Evolutionary conservation across 2,797 vertebrate genomes (phyloP).

Genomic region (Takifugu rubripes): DNA sequence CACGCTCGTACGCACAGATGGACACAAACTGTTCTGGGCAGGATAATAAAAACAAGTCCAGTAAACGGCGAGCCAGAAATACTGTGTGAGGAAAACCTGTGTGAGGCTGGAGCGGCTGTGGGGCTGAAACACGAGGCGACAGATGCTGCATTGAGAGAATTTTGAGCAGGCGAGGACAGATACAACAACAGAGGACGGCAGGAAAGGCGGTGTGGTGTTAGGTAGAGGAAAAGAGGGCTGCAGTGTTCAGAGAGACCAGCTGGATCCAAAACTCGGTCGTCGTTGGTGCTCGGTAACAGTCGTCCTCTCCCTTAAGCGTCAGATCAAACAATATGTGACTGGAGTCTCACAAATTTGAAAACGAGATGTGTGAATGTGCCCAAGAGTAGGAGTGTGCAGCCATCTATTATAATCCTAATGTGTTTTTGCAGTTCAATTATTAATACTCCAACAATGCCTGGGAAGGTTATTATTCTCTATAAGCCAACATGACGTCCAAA

Average conservation of each 20-base stretch:
- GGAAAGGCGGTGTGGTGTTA: slow-evolving; percentile 2
- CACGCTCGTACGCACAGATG: too few relatives aligned
- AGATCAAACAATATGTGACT: too few relatives aligned
- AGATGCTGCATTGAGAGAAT: slow-evolving; percentile 26
- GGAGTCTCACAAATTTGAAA: too few relatives aligned
- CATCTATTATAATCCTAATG: slow-evolving; percentile 11
- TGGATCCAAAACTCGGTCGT: slow-evolving; percentile 8
- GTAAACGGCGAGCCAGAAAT: too few relatives aligned
- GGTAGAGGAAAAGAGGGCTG: slow-evolving; percentile 4
- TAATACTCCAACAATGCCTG: slow-evolving; percentile 35
- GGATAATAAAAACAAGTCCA: too few relatives aligned
- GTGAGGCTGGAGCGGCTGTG: background rate
- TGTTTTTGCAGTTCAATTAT: slow-evolving; percentile 36
- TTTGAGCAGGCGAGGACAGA: background rate
- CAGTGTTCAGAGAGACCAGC: slow-evolving; percentile 14
- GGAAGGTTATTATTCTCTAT: slow-evolving; percentile 43
- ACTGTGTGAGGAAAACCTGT: too few relatives aligned
- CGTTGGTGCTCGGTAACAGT: too few relatives aligned
- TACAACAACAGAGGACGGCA: background rate
- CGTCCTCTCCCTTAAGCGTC: too few relatives aligned
- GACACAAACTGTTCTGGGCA: too few relatives aligned
- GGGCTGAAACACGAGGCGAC: slow-evolving; percentile 5
- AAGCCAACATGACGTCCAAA: slow-evolving; percentile 54
- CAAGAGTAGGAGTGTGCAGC: too few relatives aligned
- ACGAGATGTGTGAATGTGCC: too few relatives aligned